These are phyloP conservation scores for Odontothrips loti DNA, from an alignment of 2,888 invertebrate species.

Conservation along the genomic window DNA sequence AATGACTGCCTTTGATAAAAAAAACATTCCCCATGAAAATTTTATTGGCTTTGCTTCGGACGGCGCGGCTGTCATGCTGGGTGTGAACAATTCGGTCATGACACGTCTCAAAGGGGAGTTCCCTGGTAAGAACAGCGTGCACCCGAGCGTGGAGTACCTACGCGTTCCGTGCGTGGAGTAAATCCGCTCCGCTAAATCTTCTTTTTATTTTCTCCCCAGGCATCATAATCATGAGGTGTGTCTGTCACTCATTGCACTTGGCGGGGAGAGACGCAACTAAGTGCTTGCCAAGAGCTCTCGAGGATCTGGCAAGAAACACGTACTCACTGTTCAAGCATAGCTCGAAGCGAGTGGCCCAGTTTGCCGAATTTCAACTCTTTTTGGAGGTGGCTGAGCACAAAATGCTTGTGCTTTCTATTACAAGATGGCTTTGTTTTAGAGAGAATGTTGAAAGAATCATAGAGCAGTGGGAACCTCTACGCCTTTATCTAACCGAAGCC, in stretches of 20 bases:
- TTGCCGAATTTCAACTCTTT: neutral
- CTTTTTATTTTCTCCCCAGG: neutral
- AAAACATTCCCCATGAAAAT: neutral
- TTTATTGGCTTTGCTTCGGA: neutral
- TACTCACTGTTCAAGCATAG: neutral
- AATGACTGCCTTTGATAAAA: neutral
- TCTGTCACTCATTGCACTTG: neutral
- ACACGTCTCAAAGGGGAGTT: neutral
- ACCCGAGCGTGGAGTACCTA: neutral
- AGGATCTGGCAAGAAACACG: neutral
- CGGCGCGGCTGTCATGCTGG: neutral
- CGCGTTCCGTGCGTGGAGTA: no score
- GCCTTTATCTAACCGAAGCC: neutral
- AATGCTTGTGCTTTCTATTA: conserved; percentile 39
- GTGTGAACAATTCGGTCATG: neutral
- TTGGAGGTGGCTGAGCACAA: conserved; percentile 36
- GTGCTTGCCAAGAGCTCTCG: neutral
- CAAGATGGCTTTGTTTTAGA: conserved; percentile 31
- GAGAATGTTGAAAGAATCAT: conserved; percentile 39
- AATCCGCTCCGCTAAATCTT: neutral
- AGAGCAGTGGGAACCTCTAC: conserved; percentile 41
- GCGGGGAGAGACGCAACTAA: neutral
- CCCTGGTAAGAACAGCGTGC: neutral
- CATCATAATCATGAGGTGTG: neutral
- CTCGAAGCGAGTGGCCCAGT: neutral